phyloP scores from a whole-genome alignment of 2,888 invertebrate species.

The Biston betularia region DNA sequence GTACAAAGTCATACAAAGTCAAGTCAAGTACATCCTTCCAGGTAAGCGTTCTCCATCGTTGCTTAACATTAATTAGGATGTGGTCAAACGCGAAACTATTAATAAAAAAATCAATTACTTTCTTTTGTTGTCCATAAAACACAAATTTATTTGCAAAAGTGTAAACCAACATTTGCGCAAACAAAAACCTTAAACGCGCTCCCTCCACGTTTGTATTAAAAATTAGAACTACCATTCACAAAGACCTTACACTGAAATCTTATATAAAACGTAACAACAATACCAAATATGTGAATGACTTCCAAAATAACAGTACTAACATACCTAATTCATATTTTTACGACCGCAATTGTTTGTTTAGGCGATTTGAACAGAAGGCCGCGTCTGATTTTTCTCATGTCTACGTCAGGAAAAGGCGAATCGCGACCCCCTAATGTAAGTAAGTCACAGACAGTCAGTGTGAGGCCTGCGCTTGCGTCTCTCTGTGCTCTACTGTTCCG shows the following conservation, averaged over 20 bases:
- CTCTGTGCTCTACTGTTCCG: conserved; percentile 73
- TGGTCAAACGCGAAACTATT: too few relatives aligned
- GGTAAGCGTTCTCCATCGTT: too few relatives aligned
- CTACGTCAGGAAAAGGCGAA: conserved; percentile 78
- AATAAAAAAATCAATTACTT: not conserved
- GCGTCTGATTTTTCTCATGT: conserved; percentile 69
- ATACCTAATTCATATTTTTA: conserved; percentile 31
- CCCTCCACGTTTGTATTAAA: conserved; percentile 6
- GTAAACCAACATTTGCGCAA: not conserved
- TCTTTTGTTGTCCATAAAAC: not conserved
- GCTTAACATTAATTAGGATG: too few relatives aligned
- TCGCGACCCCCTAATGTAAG: conserved; percentile 76
- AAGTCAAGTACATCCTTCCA: too few relatives aligned
- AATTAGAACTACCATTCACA: conserved; percentile 8
- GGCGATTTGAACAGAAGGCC: conserved; percentile 52
- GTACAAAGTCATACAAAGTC: too few relatives aligned
- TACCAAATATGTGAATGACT: conserved; percentile 38
- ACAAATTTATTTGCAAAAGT: not conserved
- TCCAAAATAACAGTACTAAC: conserved; percentile 37
- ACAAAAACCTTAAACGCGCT: conserved; percentile 30
- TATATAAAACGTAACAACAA: conserved; percentile 11
- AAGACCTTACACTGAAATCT: conserved; percentile 14
- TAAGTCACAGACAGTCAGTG: conserved; percentile 69
- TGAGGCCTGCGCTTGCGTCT: conserved; percentile 75
- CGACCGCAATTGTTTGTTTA: conserved; percentile 43